These are phyloP conservation scores for Elysia crispata DNA, from an alignment of 2,888 invertebrate genomes.

Conservation along the genomic window DNA sequence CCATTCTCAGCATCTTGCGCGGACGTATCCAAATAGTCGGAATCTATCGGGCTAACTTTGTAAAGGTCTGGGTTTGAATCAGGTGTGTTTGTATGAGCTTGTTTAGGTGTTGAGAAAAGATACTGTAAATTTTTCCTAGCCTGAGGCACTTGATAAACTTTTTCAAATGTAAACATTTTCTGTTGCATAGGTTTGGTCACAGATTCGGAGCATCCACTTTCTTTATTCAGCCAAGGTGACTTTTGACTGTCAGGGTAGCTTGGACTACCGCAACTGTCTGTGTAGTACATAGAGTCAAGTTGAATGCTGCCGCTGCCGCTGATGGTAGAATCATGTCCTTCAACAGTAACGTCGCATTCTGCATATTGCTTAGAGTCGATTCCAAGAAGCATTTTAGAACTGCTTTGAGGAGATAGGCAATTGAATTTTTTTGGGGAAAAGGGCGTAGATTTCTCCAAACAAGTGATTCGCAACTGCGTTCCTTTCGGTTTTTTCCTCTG, in stretches of 20 bases:
- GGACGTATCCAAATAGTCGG: no score
- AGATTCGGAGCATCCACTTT: no score
- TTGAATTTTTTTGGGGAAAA: background rate
- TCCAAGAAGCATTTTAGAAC: background rate
- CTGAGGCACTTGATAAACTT: background rate
- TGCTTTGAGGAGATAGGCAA: background rate
- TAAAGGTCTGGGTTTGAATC: background rate
- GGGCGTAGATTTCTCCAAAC: background rate
- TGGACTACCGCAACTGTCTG: conserved; percentile 3
- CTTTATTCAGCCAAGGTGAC: no score
- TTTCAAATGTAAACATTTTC: no score
- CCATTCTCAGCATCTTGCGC: no score
- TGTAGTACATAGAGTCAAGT: conserved; percentile 18
- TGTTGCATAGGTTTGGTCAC: no score
- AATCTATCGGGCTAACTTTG: background rate
- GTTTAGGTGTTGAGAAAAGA: background rate
- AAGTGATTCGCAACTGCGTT: background rate
- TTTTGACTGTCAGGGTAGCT: no score
- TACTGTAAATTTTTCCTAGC: conserved; percentile 17
- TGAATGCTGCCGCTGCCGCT: conserved; percentile 22
- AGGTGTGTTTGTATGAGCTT: background rate
- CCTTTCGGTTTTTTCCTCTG: background rate
- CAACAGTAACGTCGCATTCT: no score
- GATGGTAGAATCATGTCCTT: background rate
- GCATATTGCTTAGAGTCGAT: no score